Evolutionary conservation across 2,797 vertebrate genomes (phyloP), one percentile per base, ranked within the genome.

Genomic region (Atherinosoma microstoma): DNA sequence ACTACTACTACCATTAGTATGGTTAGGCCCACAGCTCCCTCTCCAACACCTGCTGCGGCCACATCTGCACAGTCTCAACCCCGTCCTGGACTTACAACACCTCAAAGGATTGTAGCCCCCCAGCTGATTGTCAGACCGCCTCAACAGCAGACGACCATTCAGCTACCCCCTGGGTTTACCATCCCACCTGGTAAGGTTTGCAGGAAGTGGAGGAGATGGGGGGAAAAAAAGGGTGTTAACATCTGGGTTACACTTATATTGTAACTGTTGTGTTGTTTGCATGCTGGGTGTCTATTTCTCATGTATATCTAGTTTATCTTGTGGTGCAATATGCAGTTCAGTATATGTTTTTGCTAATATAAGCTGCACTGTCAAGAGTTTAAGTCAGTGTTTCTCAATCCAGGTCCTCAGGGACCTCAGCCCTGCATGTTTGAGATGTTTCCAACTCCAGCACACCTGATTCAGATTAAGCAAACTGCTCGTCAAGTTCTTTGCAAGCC

Each of bases 141-240:
- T 58, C 95, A 94, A 56, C 96, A 95, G 73, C 96, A 96, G 91
- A 94, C 96, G 8, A 96, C 96, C 69, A 95, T 96, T 73, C 96
- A 97, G 87, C 94, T 96, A 79, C 96, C 96, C 42, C 95, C 96
- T 27, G 96, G 96, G 65, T 97, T 97, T 89, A 96, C 96, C 78
- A 96, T 97, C 87, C 96, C 96, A 30, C 93, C 92, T 82, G 96
- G 96, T 97, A 95, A 95, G 94, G 82, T 72, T 87, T 74, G 49
- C 36, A 64, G 70, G 57, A 64, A 49, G 34, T n/a, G 29, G 6
- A 32, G 27, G 35, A 56, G 13, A 53, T 4, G n/a, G 24, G 24
- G 20, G 61, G 24, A n/a, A 47, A 42, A 9, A 38, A 9, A n/a
- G 29, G 56, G 13, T 42, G 35, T 15, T 10, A 4, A 38, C 34